These are phyloP conservation scores for Formica aserva DNA, from an alignment of 2,888 invertebrate species.

Conservation along the genomic window DNA sequence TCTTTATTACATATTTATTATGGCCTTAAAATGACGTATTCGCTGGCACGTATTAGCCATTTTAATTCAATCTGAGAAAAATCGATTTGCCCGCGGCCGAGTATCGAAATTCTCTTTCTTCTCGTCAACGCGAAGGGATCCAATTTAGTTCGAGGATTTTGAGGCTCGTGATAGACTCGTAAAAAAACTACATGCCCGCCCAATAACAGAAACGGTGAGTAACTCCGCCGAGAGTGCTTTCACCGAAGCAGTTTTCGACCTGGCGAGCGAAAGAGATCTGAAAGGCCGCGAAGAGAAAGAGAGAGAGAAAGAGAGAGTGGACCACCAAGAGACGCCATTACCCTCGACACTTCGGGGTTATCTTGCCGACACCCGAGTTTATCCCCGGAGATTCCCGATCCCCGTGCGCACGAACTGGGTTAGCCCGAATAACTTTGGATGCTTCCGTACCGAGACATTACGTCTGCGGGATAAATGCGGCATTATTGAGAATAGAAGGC, in stretches of 20 bases:
- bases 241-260: slow-evolving; percentile 8
- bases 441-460: slow-evolving; percentile 25
- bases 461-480: neutral
- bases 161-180: slow-evolving; percentile 40
- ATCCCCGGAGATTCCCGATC: slow-evolving; percentile 50
- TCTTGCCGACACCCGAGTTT: slow-evolving; percentile 42
- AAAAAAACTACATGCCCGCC: slow-evolving; percentile 36
- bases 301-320: slow-evolving; percentile 38
- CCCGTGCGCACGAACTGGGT: slow-evolving; percentile 48
- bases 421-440: slow-evolving; percentile 42
- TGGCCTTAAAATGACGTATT: neutral
- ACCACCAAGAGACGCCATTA: slow-evolving; percentile 59
- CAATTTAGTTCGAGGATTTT: slow-evolving; percentile 54
- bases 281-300: neutral
- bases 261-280: neutral
- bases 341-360: slow-evolving; percentile 51
- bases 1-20: neutral
- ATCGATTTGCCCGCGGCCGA: neutral
- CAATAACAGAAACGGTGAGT: slow-evolving; percentile 45
- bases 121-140: slow-evolving; percentile 16
- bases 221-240: slow-evolving; percentile 44
- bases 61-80: neutral
- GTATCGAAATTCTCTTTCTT: neutral
- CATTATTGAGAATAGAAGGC: neutral
- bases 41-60: neutral